A percentile compares a stretch with the other conserved stretches of the same genome.
Conservation (phyloP, 1,140 invertebrate species). For the Drosophila mauritiana region DNA sequence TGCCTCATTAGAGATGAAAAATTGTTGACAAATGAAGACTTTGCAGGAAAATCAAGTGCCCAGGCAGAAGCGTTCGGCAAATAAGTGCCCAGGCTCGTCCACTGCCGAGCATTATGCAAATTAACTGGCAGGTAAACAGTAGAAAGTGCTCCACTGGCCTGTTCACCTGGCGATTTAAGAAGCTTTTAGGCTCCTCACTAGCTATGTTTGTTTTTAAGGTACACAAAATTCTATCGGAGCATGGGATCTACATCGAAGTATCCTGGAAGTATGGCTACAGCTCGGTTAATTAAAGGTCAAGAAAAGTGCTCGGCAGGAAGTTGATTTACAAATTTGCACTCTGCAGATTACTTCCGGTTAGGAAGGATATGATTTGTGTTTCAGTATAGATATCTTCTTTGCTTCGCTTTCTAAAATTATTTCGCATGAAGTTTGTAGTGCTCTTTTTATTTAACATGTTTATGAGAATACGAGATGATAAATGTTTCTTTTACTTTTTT, state of each 20-base stretch:
- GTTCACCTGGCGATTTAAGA: background rate
- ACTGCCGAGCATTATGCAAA: slow-evolving; percentile 26
- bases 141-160: background rate
- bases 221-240: background rate
- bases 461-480: too few relatives aligned
- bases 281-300: background rate
- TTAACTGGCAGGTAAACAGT: slow-evolving; percentile 4
- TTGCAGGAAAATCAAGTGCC: slow-evolving; percentile 29
- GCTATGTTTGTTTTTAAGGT: background rate
- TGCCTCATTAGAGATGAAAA: slow-evolving; percentile 55
- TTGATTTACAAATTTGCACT: slow-evolving; percentile 9
- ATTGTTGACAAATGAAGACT: slow-evolving; percentile 57
- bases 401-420: too few relatives aligned
- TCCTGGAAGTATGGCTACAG: background rate
- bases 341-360: slow-evolving; percentile 14
- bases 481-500: background rate
- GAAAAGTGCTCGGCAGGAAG: background rate
- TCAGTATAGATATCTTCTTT: background rate
- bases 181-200: background rate
- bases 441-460: too few relatives aligned
- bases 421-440: background rate
- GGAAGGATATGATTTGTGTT: slow-evolving; percentile 20
- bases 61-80: slow-evolving; percentile 4
- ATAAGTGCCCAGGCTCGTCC: slow-evolving; percentile 4
- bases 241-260: background rate